Conservation (phyloP, 2,113 vertebrate genomes). For the Pachyramphus minor region DNA sequence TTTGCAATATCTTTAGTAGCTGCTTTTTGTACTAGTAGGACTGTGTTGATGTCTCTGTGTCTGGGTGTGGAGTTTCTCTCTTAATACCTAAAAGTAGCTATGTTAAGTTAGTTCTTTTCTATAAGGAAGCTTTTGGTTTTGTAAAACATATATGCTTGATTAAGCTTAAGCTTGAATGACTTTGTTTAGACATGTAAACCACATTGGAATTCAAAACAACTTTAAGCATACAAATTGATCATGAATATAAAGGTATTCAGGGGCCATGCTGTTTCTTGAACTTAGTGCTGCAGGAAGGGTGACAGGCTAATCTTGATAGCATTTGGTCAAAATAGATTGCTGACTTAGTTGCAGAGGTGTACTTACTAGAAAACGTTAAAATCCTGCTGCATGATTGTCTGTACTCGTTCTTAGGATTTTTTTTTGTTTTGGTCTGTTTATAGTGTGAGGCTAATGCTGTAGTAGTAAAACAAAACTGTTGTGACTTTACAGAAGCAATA, state of each 20-base stretch:
- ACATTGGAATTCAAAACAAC: neutral
- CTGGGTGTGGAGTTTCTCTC: neutral
- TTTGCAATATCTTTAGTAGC: neutral
- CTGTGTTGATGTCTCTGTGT: neutral
- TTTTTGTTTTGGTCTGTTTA: neutral
- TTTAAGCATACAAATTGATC: neutral
- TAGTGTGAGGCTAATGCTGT: neutral
- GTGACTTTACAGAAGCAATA: neutral
- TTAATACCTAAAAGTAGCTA: neutral
- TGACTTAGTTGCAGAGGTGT: neutral
- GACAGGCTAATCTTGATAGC: neutral
- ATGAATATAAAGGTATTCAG: neutral
- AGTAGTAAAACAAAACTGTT: neutral
- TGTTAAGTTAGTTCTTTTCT: neutral
- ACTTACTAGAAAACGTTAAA: neutral
- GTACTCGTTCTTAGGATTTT: neutral
- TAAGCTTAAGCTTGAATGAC: neutral
- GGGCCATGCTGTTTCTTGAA: neutral
- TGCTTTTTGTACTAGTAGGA: neutral
- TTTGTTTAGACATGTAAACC: neutral
- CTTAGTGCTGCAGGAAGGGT: neutral
- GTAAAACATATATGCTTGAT: neutral
- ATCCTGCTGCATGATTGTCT: neutral
- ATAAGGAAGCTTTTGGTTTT: neutral
- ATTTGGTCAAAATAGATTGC: neutral